Percentiles rank a stretch among this genome's conserved stretches.
Conservation (phyloP, 2,888 invertebrate species). For the Brenthis daphne region DNA sequence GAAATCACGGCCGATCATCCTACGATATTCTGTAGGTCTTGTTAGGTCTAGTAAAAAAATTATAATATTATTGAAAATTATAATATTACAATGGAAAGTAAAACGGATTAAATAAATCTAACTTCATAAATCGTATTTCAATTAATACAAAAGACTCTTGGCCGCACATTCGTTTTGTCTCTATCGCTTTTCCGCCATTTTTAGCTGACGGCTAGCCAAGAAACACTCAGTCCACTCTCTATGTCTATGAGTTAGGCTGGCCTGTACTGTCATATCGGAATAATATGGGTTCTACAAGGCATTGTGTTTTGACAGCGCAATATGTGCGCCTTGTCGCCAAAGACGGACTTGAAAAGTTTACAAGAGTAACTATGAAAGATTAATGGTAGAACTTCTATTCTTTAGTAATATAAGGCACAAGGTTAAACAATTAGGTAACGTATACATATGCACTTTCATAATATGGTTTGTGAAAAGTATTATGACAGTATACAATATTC, state of each 20-base stretch:
- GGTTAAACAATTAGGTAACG: background rate
- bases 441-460: background rate
- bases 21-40: background rate
- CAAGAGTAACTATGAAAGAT: background rate
- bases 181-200: no score
- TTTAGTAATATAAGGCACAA: background rate
- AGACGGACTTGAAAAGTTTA: slow-evolving; percentile 3
- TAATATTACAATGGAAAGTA: no score
- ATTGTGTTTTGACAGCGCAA: slow-evolving; percentile 11
- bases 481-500: no score
- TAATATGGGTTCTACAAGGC: slow-evolving; percentile 4
- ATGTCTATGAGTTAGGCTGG: background rate
- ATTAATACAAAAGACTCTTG: no score
- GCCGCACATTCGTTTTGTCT: no score
- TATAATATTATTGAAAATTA: no score
- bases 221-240: no score
- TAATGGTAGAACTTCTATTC: slow-evolving; percentile 5
- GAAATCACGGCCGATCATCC: background rate
- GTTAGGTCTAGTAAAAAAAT: background rate
- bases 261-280: background rate
- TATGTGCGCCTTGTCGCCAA: slow-evolving; percentile 3
- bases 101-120: no score
- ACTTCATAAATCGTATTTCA: no score
- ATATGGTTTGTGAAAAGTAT: no score
- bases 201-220: no score